phyloP scores from a whole-genome alignment of 92 coral and sea anemone species.

The Umimayanthus kanabou region DNA sequence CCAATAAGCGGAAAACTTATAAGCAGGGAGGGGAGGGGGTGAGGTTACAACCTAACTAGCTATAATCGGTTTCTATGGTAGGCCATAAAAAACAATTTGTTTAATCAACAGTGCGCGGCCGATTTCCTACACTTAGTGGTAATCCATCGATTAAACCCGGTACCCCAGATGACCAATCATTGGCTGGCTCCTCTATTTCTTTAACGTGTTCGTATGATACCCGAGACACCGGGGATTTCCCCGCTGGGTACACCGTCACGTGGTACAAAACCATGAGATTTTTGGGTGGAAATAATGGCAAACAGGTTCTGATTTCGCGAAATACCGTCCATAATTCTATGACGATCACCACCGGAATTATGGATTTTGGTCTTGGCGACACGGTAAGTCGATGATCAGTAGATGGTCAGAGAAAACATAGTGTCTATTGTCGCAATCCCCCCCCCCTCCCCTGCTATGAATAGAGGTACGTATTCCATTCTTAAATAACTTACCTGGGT shows the following conservation, averaged over 20 bases:
- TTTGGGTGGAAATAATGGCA: slow-evolving; percentile 72
- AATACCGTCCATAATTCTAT: slow-evolving; percentile 48
- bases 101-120: slow-evolving; percentile 58
- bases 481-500: too few relatives aligned
- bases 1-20: too few relatives aligned
- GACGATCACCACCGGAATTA: slow-evolving; percentile 45
- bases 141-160: slow-evolving; percentile 60
- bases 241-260: slow-evolving; percentile 62
- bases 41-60: too few relatives aligned
- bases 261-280: slow-evolving; percentile 75
- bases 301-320: slow-evolving; percentile 56
- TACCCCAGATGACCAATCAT: slow-evolving; percentile 48
- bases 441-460: too few relatives aligned
- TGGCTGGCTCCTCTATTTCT: slow-evolving; percentile 61
- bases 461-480: too few relatives aligned
- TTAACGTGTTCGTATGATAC: slow-evolving; percentile 64
- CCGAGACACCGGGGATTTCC: slow-evolving; percentile 49
- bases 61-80: background rate
- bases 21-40: too few relatives aligned
- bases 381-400: slow-evolving; percentile 62
- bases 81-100: too few relatives aligned
- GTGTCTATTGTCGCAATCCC: too few relatives aligned
- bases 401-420: background rate
- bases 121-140: slow-evolving; percentile 57
- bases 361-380: slow-evolving; percentile 79